Evolutionary conservation across 2,797 vertebrate genomes (phyloP), one percentile per base, ranked within the genome.

Genomic region (Anabas testudineus): DNA sequence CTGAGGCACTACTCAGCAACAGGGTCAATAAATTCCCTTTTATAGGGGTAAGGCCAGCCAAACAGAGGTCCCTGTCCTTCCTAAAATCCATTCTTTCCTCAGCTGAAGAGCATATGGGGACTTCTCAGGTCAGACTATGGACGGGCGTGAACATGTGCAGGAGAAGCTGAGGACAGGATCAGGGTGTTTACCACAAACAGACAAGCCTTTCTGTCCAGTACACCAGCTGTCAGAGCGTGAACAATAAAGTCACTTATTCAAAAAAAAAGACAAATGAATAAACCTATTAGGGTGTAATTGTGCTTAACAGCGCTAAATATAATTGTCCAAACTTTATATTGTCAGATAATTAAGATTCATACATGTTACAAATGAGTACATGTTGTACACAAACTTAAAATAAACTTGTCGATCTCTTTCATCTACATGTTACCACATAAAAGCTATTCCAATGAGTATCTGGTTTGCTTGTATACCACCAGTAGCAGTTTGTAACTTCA

Each of bases 131-230:
- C 88, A 87, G 83, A 72, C 73, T 71, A 28, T 53, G 77, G 87
- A 92, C 63, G 26, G 89, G 84, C 71, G 77, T 1, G 72, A 91
- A 90, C 91, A 91, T 91, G 83, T 90, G 90, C 80, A 70, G 51
- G 34, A 80, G 76, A 87, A 60, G 73, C 77, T 61, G 68, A 65
- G 56, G 67, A 78, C 12, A 15, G 81, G 80, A 86, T 88, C 77
- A 80, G 80, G 41, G 63, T 83, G 86, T 90, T 90, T 81, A 88
- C 72, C 59, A 78, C 67, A 78, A 37, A 85, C 64, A 73, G 70
- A 70, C 46, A 16, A 47, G 60, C 71, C 81, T 85, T 63, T 80
- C 77, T 82, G 86, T 88, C 83, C 78, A 57, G 75, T 24, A 37
- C 71, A 82, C 85, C 91, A 93, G 93, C 90, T 91, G 89, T 90